Base-by-base conservation (phyloP, 2,797 vertebrate genomes). In the Lagodon rhomboides region DNA sequence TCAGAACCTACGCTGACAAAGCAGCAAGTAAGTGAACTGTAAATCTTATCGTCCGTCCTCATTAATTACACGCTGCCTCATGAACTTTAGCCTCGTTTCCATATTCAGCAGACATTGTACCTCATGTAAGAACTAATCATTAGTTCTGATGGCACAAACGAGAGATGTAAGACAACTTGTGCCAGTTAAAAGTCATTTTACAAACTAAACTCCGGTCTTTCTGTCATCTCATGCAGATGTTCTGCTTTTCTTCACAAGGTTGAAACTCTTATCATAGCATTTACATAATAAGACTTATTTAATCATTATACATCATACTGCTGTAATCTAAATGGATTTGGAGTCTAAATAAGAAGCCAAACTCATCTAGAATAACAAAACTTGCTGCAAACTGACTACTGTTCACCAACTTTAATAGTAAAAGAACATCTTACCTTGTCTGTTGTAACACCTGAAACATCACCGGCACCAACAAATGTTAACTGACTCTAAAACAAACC, bases 1-100 rank as follows among this genome's bases (percentile, higher is more conserved):
- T 95, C 85, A 95, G 98, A 85, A 97, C 94, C 25, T 99, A 98
- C 2, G 93, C 97, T 1, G 98, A 99, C 90, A 97, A 97, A 91
- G 91, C 96, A 71, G 95, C 96, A 95, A 96, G 96, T 95, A 94
- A 93, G 90, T 70, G 0, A 2, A 12, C 56, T 22, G 10, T 20
- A 0, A 27, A 34, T 47, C 18, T 75, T 34, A 76, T 75, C 61
- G 3, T 16, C 4, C 3, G 27, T 43, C 16, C 54, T 51, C 8
- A 25, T 41, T 53, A 62, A n/a, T 22, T 8, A 0, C 10, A 1
- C 0, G 18, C 12, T 53, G 18, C 47, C 6, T 1, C 1, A 0
- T 75, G 50, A 64, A 55, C 72, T 54, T 75, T 22, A 75, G 16
- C 27, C 70, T 1, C 15, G 4, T 22, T 1, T 16, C 3, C 22